Evolutionary conservation across 1,140 invertebrate genomes (phyloP).

Genomic region (Zaprionus nigranus): DNA sequence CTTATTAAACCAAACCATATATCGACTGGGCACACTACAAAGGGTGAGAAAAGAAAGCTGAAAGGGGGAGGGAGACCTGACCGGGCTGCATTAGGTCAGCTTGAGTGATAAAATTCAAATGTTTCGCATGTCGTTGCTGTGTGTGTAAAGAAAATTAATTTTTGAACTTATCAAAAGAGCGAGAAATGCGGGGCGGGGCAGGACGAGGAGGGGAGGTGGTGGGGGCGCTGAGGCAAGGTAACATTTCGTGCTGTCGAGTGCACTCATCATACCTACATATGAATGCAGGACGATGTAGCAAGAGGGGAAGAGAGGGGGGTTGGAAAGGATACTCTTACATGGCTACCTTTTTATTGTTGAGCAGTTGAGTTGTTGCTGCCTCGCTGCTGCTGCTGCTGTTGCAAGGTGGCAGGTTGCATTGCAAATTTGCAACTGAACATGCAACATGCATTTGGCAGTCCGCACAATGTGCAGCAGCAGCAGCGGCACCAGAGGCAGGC

Average conservation of each 20-base stretch:
- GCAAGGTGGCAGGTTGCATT: conserved; percentile 69
- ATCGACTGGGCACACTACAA: conserved; percentile 1
- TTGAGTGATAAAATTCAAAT: conserved; percentile 55
- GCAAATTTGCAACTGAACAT: conserved; percentile 76
- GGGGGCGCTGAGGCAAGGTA: conserved; percentile 38
- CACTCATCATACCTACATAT: conserved; percentile 76
- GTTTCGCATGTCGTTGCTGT: conserved; percentile 32
- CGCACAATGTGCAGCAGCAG: conserved; percentile 60
- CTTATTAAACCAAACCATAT: conserved; percentile 1
- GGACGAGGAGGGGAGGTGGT: not conserved
- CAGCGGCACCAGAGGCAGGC: not conserved
- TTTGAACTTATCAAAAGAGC: conserved; percentile 52
- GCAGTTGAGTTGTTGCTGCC: conserved; percentile 25
- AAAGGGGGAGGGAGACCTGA: not conserved
- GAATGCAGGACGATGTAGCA: conserved; percentile 15
- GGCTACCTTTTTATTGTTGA: conserved; percentile 68
- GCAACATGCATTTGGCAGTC: conserved; percentile 80
- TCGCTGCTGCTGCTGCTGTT: conserved; percentile 14
- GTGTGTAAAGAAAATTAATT: conserved; percentile 48
- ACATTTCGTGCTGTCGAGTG: conserved; percentile 73
- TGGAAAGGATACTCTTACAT: conserved; percentile 30
- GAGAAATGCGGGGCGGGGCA: conserved; percentile 27
- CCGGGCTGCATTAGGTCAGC: conserved; percentile 43
- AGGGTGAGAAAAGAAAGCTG: too few species aligned
- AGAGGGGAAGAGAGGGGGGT: not conserved